phyloP scores from a whole-genome alignment of 2,113 vertebrate genomes.

The Aphelocoma coerulescens region DNA sequence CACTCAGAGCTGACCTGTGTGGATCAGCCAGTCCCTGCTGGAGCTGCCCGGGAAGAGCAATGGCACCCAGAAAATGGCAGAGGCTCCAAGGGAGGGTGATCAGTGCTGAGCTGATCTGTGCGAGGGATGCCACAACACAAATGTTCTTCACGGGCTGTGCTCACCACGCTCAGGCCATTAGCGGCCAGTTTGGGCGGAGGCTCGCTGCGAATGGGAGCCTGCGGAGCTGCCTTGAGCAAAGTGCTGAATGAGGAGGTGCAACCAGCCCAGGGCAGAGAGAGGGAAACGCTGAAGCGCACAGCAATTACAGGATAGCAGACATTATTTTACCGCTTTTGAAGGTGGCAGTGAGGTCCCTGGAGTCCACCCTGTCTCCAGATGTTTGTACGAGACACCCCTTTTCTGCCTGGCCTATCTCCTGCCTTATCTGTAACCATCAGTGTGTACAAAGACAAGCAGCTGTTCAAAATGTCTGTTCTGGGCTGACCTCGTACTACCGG shows the following conservation, averaged over 20 bases:
- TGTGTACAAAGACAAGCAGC: not conserved
- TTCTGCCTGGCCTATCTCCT: not conserved
- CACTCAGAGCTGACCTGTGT: accelerated
- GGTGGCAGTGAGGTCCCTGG: not conserved
- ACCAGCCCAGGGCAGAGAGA: not conserved
- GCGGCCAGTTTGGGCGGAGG: not conserved
- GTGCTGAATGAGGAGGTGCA: not conserved
- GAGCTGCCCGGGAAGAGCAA: not conserved
- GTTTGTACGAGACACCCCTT: not conserved
- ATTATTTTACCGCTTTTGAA: not conserved
- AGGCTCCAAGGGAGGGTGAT: not conserved
- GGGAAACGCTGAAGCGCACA: not conserved
- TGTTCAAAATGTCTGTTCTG: not conserved
- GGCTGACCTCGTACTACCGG: not conserved
- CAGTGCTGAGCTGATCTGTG: accelerated
- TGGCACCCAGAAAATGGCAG: accelerated
- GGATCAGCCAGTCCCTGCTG: accelerated
- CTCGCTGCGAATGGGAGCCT: not conserved
- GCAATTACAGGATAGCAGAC: not conserved
- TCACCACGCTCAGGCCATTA: accelerated
- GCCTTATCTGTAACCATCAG: not conserved
- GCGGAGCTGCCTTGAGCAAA: not conserved
- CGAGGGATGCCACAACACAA: not conserved
- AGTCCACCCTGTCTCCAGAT: not conserved
- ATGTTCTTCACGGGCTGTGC: accelerated